phyloP scores from a whole-genome alignment of 2,888 invertebrate species.

The Cyclophora albipunctata region DNA sequence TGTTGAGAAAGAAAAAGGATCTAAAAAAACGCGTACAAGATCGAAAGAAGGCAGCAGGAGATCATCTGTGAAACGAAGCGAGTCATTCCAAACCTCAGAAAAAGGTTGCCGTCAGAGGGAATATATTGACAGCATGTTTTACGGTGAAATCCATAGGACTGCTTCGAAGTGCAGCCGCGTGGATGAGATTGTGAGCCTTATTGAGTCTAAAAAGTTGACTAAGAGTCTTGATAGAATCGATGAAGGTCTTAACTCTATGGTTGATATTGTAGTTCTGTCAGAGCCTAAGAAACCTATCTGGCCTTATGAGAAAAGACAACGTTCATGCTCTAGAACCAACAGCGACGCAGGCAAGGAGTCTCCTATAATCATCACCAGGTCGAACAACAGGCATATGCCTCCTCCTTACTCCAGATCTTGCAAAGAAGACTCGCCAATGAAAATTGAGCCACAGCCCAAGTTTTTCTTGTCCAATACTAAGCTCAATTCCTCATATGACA shows the following conservation, averaged over 20 bases:
- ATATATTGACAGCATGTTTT: constrained; percentile 77
- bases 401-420: constrained; percentile 43
- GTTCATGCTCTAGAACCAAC: constrained; percentile 55
- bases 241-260: constrained; percentile 81
- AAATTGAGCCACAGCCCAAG: constrained; percentile 50
- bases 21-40: constrained; percentile 50
- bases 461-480: constrained; percentile 52
- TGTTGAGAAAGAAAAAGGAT: constrained; percentile 61
- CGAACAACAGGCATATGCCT: constrained; percentile 35
- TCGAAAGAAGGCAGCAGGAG: constrained; percentile 56
- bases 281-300: constrained; percentile 63
- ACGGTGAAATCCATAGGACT: constrained; percentile 63
- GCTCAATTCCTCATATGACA: constrained; percentile 49
- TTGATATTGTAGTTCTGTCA: constrained; percentile 80
- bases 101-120: constrained; percentile 63
- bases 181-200: constrained; percentile 69
- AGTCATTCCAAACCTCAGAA: constrained; percentile 66
- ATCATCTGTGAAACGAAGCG: constrained; percentile 60
- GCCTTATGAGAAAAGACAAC: constrained; percentile 61
- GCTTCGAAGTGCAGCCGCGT: constrained; percentile 57
- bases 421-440: constrained; percentile 43
- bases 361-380: constrained; percentile 49
- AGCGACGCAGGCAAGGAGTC: constrained; percentile 57
- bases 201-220: constrained; percentile 78
- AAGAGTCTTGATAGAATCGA: constrained; percentile 88